Conservation (phyloP, 2,888 invertebrate species). For the Bimastos eiseni region DNA sequence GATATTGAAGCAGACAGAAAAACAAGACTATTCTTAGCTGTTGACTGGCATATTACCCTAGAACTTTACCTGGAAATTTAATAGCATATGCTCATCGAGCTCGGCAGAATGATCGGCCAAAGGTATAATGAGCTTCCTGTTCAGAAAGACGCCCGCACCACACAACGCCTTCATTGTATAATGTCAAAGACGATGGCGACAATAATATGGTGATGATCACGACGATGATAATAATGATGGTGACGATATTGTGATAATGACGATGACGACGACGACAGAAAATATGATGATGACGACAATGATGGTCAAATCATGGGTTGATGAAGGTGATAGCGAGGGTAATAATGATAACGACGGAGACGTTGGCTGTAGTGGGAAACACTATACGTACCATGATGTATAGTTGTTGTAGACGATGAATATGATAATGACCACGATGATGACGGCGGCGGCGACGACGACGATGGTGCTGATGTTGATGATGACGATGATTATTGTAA, state of each 20-base stretch:
- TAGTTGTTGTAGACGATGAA: constrained; percentile 24
- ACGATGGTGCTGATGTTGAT: not conserved
- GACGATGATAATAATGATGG: not conserved
- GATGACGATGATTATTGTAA: constrained; percentile 23
- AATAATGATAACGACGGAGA: not conserved
- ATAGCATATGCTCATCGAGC: not conserved
- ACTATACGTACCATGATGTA: not conserved
- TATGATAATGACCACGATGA: not conserved
- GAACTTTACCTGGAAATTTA: not conserved
- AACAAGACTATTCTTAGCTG: not conserved
- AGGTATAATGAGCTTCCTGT: not conserved
- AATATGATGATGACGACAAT: not conserved
- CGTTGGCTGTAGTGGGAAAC: not conserved
- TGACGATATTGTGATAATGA: no score
- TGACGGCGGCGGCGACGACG: not conserved
- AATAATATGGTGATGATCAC: not conserved
- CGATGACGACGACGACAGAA: not conserved
- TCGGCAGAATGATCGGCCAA: not conserved
- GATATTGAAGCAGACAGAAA: not conserved
- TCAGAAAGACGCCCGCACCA: not conserved
- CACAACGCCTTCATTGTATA: not conserved
- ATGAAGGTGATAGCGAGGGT: not conserved
- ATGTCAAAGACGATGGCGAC: no score
- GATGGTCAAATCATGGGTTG: not conserved
- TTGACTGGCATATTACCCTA: not conserved